A percentile compares a stretch with the other conserved stretches of the same genome.
Evolutionary conservation across 2,113 vertebrate genomes (phyloP).

Genomic region (Rhabdornis inornatus): DNA sequence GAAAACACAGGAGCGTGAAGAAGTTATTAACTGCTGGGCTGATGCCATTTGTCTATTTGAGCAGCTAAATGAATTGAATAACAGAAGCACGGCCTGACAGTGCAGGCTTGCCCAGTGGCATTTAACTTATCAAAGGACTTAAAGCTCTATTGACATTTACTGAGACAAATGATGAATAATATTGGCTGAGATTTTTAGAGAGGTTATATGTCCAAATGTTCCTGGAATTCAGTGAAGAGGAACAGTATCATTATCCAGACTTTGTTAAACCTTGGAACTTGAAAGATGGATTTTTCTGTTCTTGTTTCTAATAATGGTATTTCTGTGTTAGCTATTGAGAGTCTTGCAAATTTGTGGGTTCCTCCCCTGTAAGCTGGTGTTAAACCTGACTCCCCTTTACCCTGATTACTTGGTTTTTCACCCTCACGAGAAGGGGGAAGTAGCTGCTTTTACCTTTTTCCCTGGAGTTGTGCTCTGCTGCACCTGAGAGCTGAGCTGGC

Average conservation of each 20-base stretch:
- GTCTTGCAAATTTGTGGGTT: neutral
- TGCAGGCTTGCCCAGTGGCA: constrained; percentile 31
- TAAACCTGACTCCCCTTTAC: neutral
- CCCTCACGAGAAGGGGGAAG: neutral
- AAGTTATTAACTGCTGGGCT: constrained; percentile 53
- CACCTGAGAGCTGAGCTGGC: neutral
- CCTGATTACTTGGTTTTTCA: neutral
- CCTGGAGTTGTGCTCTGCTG: neutral
- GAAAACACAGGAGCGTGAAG: constrained; percentile 41
- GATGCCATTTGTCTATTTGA: constrained; percentile 61
- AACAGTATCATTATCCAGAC: neutral
- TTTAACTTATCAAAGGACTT: constrained; percentile 52
- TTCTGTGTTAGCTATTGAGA: neutral
- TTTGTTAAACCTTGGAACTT: constrained; percentile 5
- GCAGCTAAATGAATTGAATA: constrained; percentile 54
- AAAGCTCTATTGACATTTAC: constrained; percentile 37
- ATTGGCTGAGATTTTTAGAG: neutral
- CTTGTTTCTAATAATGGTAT: neutral
- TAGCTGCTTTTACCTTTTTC: neutral
- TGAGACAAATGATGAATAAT: constrained; percentile 32
- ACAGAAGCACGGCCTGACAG: neutral
- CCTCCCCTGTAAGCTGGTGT: neutral
- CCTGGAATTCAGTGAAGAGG: constrained; percentile 27
- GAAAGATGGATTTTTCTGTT: neutral
- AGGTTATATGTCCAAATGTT: neutral